A percentile compares a stretch with the other conserved stretches of the same genome.
phyloP scores from a whole-genome alignment of 1,140 invertebrate species.

The Phymastichus coffea region DNA sequence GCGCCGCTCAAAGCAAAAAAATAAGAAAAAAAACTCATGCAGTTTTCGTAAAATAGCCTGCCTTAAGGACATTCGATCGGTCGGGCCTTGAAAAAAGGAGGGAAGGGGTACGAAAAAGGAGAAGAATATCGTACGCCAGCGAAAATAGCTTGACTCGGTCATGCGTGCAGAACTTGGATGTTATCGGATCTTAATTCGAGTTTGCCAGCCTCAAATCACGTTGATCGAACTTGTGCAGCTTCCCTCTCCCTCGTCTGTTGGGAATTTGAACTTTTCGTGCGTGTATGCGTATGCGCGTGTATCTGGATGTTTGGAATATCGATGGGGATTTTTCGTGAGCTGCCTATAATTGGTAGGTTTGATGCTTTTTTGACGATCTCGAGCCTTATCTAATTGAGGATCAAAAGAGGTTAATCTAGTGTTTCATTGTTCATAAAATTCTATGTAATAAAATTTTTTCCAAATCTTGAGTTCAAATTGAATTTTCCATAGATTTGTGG shows the following conservation, averaged over 20 bases:
- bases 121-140: background rate
- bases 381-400: no score
- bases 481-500: no score
- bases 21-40: background rate
- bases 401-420: no score
- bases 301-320: background rate
- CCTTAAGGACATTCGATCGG: slow-evolving; percentile 14
- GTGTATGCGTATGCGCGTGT: background rate
- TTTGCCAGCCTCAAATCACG: slow-evolving; percentile 14
- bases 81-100: background rate
- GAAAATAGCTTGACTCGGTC: slow-evolving; percentile 1
- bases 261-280: slow-evolving; percentile 11
- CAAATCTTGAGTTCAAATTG: no score
- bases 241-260: background rate
- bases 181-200: slow-evolving; percentile 28
- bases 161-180: slow-evolving; percentile 11
- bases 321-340: no score
- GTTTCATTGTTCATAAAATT: no score
- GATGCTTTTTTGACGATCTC: no score
- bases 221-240: slow-evolving; percentile 21
- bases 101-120: background rate
- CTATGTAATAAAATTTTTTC: no score
- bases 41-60: slow-evolving; percentile 13
- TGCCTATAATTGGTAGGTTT: no score
- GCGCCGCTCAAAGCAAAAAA: no score